These are phyloP conservation scores for Calonectris borealis DNA, from an alignment of 2,113 vertebrate species.

Conservation along the genomic window DNA sequence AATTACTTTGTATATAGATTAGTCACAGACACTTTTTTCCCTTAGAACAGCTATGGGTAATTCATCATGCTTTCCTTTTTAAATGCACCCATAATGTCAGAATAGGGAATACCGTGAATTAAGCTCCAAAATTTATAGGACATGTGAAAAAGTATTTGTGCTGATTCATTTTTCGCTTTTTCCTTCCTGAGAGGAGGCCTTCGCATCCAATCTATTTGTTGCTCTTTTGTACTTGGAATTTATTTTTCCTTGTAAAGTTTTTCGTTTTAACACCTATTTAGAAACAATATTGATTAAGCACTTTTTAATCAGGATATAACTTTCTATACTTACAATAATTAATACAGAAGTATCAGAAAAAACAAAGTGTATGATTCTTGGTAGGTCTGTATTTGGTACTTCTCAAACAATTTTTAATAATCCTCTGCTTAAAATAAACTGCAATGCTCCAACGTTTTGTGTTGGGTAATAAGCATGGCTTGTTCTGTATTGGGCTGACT, in stretches of 20 bases:
- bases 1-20: not conserved
- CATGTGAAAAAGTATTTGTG: not conserved
- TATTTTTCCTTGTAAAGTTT: not conserved
- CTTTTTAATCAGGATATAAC: not conserved
- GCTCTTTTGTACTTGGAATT: not conserved
- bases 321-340: not conserved
- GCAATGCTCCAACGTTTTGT: not conserved
- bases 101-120: not conserved
- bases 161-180: not conserved
- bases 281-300: not conserved
- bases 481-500: not conserved
- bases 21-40: not conserved
- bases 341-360: not conserved
- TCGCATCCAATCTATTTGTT: not conserved
- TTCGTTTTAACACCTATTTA: not conserved
- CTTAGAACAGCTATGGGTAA: not conserved
- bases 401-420: not conserved
- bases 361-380: not conserved
- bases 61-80: not conserved
- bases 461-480: not conserved
- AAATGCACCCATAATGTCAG: not conserved
- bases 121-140: not conserved
- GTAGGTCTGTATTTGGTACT: not conserved
- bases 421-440: not conserved
- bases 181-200: not conserved